Evolutionary conservation across 2,113 vertebrate species (phyloP).

Genomic region (Pongo abelii): DNA sequence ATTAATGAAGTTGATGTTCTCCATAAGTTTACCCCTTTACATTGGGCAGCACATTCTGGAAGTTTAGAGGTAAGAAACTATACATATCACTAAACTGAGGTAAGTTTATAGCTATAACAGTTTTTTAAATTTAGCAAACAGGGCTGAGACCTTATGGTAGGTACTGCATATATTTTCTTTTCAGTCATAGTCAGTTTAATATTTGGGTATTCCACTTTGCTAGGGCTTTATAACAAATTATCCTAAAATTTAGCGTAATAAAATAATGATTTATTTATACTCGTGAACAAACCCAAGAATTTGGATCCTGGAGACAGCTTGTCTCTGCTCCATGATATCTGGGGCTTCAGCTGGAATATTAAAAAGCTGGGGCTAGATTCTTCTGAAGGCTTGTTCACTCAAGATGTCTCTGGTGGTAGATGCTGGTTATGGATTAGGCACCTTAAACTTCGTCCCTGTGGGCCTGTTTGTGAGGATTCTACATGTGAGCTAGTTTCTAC

Average conservation of each 20-base stretch:
- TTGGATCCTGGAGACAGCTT: neutral
- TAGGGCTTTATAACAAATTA: slow-evolving; percentile 10
- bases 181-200: slow-evolving; percentile 17
- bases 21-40: slow-evolving; percentile 86
- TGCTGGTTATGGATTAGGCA: neutral
- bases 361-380: neutral
- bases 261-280: slow-evolving; percentile 24
- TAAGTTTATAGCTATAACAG: neutral
- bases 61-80: slow-evolving; percentile 87
- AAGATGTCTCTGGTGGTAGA: neutral
- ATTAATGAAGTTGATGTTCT: slow-evolving; percentile 85
- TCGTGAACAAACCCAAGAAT: neutral
- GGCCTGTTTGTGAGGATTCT: neutral
- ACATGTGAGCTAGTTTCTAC: neutral
- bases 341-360: neutral
- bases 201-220: neutral
- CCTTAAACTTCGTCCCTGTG: neutral
- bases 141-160: neutral
- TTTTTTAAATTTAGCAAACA: slow-evolving; percentile 13
- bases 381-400: neutral
- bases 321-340: neutral
- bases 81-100: neutral
- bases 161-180: neutral
- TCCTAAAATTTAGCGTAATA: neutral
- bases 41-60: slow-evolving; percentile 88